phyloP scores from a whole-genome alignment of 1,140 invertebrate genomes.

The Dufourea novaeangliae region DNA sequence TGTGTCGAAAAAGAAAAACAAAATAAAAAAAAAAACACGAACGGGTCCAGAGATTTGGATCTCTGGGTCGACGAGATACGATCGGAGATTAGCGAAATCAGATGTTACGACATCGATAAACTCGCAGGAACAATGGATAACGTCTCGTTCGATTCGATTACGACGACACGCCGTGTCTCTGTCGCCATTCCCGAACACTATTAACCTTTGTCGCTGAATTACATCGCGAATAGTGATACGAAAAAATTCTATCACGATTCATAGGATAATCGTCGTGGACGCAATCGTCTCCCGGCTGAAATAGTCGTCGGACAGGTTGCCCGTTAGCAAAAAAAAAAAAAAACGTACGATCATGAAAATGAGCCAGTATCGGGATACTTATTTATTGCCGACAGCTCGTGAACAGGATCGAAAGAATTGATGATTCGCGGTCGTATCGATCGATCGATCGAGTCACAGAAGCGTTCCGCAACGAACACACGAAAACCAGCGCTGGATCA shows the following conservation, averaged over 20 bases:
- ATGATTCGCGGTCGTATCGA: too few species aligned
- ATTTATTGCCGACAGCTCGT: too few species aligned
- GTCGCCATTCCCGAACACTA: too few species aligned
- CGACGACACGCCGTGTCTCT: neutral
- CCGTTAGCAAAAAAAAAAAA: neutral
- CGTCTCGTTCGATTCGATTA: constrained; percentile 5
- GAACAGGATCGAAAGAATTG: neutral
- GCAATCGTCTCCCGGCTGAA: neutral
- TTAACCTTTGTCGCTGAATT: neutral
- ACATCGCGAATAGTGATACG: neutral
- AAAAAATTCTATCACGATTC: neutral
- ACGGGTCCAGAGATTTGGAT: neutral
- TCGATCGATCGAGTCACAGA: too few species aligned
- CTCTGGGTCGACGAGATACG: neutral
- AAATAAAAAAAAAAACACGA: too few species aligned
- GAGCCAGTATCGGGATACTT: too few species aligned
- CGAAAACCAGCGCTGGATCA: too few species aligned
- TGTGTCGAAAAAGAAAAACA: too few species aligned
- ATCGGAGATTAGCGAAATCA: constrained; percentile 28
- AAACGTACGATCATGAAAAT: neutral
- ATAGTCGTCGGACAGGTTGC: neutral
- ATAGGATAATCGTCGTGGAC: neutral
- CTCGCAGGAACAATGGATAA: neutral
- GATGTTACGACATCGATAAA: constrained; percentile 35
- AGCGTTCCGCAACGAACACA: too few species aligned